Base-by-base conservation (phyloP, 1,140 invertebrate species). In the Leptestheria dahalacensis region DNA sequence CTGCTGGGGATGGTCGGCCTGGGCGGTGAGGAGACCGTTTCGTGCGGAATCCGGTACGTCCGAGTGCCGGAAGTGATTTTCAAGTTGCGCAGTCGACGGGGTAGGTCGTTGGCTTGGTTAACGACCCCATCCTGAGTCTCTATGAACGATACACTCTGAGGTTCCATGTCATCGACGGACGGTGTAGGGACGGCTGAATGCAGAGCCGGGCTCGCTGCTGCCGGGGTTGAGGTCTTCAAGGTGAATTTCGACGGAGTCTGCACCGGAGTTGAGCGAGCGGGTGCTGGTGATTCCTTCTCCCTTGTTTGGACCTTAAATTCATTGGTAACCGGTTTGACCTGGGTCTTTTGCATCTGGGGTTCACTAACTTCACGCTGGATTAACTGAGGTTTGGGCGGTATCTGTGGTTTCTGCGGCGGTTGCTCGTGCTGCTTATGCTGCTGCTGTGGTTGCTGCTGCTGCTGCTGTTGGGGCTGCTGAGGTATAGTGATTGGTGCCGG, bases 141-240 rank as follows among this genome's bases (percentile, higher is more conserved):
- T 65, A 91, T 91, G 68, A 91, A 93, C 28, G 88, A 91, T 64
- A 91, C 90, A 74, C 86, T 90, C 71, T 92, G 88, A 9, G 88
- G 88, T 67, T 89, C 88, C 85, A 89, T 88, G 65, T 88, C 85
- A 69, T 87, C 85, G 48, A 77, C 78, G 65, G 83, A 72, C 61
- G 83, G 80, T 60, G 79, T 75, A 60, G 79, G 78, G 54, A 83
- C 74, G 11, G 79, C 77, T 11, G 76, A 75, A 62, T 82, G 80
- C 11, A 76, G 72, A 4, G 74, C 67, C 65, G 72, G 28, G 11
- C 20, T 11, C 3, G 28, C 53, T n/a, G 53, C 26, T 2, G 33
- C 33, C 33, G 33, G 33, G 33, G 33, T 41, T 9, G 33, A 41
- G 53, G 23, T 15, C 20, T 56, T 15, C 53, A 28, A n/a, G n/a